These are phyloP conservation scores for Zaprionus camerounensis DNA, from an alignment of 1,140 invertebrate species.

Conservation along the genomic window DNA sequence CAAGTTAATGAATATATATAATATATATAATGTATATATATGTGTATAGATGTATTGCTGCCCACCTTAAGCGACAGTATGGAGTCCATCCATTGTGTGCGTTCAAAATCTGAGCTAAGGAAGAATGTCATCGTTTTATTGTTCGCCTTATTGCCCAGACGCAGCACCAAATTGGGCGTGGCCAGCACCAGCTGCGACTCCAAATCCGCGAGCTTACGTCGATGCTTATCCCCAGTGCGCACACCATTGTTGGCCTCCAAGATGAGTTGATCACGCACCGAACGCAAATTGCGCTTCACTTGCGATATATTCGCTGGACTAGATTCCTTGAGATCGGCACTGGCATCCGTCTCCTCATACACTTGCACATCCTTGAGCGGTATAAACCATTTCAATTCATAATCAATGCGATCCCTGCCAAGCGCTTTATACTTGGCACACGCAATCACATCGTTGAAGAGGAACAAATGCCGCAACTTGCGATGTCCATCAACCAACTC, in stretches of 20 bases:
- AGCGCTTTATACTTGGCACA: slow-evolving; percentile 97
- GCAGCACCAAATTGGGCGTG: slow-evolving; percentile 94
- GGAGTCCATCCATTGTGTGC: slow-evolving; percentile 96
- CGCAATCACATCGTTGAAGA: slow-evolving; percentile 97
- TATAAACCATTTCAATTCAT: slow-evolving; percentile 97
- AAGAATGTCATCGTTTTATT: slow-evolving; percentile 92
- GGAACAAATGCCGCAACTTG: slow-evolving; percentile 95
- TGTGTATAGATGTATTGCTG: background rate
- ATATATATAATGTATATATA: background rate
- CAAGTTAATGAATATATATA: slow-evolving; percentile 4
- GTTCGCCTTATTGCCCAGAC: slow-evolving; percentile 88
- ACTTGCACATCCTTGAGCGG: slow-evolving; percentile 89
- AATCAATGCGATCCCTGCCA: slow-evolving; percentile 94
- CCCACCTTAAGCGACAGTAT: slow-evolving; percentile 87
- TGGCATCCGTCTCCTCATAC: slow-evolving; percentile 88
- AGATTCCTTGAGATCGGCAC: slow-evolving; percentile 87
- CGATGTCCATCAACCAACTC: slow-evolving; percentile 94
- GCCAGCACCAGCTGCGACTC: slow-evolving; percentile 95
- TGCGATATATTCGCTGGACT: slow-evolving; percentile 93
- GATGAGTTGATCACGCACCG: slow-evolving; percentile 92
- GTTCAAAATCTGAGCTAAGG: slow-evolving; percentile 96
- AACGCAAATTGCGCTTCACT: slow-evolving; percentile 93
- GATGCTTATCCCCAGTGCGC: slow-evolving; percentile 92
- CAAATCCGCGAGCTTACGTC: slow-evolving; percentile 94
- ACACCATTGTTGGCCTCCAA: slow-evolving; percentile 88